phyloP scores from a whole-genome alignment of 2,888 invertebrate species.

The Notodonta ziczac region DNA sequence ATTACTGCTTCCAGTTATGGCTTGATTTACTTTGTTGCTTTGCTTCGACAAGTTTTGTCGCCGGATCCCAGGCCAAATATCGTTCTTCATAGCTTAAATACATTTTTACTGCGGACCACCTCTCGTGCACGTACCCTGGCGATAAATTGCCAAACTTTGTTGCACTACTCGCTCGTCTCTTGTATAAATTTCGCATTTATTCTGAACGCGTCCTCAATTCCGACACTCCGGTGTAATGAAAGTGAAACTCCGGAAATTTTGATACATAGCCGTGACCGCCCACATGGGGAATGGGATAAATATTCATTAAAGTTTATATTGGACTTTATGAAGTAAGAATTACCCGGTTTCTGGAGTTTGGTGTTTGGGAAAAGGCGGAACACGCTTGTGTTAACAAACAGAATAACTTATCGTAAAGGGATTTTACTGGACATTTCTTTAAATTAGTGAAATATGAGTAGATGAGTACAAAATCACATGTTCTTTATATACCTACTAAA shows the following conservation, averaged over 20 bases:
- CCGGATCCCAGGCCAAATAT: not conserved
- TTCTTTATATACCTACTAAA: no score
- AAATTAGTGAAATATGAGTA: no score
- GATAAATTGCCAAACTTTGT: conserved; percentile 52
- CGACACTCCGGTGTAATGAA: conserved; percentile 20
- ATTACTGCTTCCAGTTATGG: no score
- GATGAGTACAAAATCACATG: no score
- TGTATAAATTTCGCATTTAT: conserved; percentile 59
- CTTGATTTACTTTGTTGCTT: no score
- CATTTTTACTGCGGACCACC: not conserved
- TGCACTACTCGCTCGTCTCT: conserved; percentile 43
- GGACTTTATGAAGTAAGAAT: not conserved
- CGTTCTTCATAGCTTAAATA: not conserved
- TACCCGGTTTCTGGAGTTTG: no score
- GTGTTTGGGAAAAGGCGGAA: no score
- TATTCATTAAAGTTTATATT: conserved; percentile 4
- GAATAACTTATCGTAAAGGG: no score
- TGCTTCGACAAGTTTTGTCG: no score
- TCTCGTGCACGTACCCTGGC: conserved; percentile 27
- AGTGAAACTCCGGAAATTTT: conserved; percentile 30
- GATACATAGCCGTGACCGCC: conserved; percentile 25
- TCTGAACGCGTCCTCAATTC: conserved; percentile 7
- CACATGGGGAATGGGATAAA: conserved; percentile 4
- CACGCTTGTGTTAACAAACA: no score
- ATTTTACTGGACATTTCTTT: no score